Evolutionary conservation across 2,113 vertebrate genomes (phyloP).

Genomic region (Caretta caretta): DNA sequence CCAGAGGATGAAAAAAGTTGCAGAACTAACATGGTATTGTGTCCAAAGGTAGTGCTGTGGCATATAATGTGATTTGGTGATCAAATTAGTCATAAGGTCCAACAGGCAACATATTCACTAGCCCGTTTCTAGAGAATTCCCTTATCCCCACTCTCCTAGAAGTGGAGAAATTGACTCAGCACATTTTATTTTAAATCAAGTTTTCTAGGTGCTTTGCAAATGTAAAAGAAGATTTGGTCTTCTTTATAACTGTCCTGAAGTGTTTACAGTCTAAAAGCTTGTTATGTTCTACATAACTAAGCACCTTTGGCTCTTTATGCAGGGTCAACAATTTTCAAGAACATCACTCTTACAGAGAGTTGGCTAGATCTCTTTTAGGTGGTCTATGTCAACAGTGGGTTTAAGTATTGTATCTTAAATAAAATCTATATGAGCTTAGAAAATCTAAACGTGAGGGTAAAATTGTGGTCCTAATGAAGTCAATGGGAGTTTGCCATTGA

Average conservation of each 20-base stretch:
- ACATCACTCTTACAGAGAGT: neutral
- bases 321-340: neutral
- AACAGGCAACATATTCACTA: neutral
- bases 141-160: neutral
- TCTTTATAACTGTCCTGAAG: neutral
- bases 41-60: neutral
- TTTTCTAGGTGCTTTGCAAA: neutral
- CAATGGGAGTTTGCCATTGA: neutral
- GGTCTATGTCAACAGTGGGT: neutral
- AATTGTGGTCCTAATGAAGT: neutral
- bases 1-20: neutral
- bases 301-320: neutral
- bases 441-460: neutral
- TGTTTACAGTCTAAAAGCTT: neutral
- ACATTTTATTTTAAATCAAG: neutral
- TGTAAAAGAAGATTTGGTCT: neutral
- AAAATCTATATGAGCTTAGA: neutral
- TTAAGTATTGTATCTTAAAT: neutral
- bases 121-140: neutral
- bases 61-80: neutral
- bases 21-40: neutral
- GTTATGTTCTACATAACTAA: neutral
- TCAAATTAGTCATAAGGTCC: neutral
- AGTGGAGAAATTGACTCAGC: neutral
- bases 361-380: neutral